Evolutionary conservation across 2,113 vertebrate genomes (phyloP).

Genomic region (Macroglossus sobrinus): DNA sequence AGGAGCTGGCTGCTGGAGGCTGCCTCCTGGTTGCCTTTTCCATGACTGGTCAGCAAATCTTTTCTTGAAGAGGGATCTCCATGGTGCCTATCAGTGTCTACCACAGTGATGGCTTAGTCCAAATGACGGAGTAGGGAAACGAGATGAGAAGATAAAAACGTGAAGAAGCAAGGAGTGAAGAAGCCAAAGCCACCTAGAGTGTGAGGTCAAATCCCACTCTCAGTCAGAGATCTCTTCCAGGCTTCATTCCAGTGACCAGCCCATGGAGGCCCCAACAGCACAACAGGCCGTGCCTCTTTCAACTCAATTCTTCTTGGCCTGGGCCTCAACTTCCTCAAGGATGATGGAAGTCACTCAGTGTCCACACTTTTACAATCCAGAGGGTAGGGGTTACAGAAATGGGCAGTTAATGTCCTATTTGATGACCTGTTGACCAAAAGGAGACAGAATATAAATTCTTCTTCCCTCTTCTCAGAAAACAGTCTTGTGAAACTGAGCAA

Average conservation of each 20-base stretch:
- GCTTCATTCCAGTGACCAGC: neutral
- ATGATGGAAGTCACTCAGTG: neutral
- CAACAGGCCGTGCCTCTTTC: neutral
- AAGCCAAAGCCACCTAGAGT: neutral
- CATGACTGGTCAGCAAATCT: neutral
- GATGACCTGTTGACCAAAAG: neutral
- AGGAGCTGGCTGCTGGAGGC: neutral
- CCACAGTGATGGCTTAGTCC: neutral
- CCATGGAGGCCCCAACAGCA: neutral
- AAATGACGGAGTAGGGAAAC: neutral
- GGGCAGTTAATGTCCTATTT: neutral
- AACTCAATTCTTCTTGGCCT: neutral
- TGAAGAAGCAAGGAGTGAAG: neutral
- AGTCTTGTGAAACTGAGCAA: neutral
- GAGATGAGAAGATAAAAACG: neutral
- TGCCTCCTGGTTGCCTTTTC: neutral
- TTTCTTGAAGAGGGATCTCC: neutral
- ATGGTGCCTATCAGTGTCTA: neutral
- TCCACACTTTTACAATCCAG: neutral
- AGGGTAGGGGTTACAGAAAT: neutral
- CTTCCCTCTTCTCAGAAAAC: neutral
- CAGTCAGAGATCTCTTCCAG: neutral
- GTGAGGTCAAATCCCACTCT: neutral
- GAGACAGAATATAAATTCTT: neutral
- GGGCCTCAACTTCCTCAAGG: neutral